phyloP scores from a whole-genome alignment of 2,888 invertebrate genomes.

The Tuta absoluta region DNA sequence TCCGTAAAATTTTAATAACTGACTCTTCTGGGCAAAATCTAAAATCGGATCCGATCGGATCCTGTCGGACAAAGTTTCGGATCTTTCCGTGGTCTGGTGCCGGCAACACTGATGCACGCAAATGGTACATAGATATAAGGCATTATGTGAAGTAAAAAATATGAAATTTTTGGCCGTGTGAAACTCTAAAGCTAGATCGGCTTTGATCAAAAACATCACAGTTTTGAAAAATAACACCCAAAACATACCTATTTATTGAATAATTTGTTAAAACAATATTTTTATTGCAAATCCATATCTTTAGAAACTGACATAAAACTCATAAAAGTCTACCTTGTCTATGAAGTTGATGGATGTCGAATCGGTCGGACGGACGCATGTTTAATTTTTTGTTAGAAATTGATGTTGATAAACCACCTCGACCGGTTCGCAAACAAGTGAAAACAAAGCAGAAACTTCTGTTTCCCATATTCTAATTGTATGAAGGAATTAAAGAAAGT shows the following conservation, averaged over 20 bases:
- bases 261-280: background rate
- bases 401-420: slow-evolving; percentile 46
- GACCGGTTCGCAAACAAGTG: slow-evolving; percentile 19
- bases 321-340: slow-evolving; percentile 51
- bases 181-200: no score
- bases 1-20: no score
- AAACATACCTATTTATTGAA: background rate
- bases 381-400: slow-evolving; percentile 47
- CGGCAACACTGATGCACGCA: no score
- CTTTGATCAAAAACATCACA: no score
- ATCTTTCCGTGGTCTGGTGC: no score
- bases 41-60: no score
- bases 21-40: no score
- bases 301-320: slow-evolving; percentile 40
- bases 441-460: slow-evolving; percentile 15
- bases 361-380: slow-evolving; percentile 53
- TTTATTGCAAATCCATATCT: slow-evolving; percentile 57
- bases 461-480: background rate
- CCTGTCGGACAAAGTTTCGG: no score
- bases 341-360: slow-evolving; percentile 48
- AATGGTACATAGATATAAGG: no score
- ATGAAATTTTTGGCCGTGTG: no score
- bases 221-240: no score
- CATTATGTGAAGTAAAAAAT: no score
- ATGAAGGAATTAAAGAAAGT: background rate